These are phyloP conservation scores for Drosophila ogumai DNA, from an alignment of 1,140 invertebrate species.

Conservation along the genomic window DNA sequence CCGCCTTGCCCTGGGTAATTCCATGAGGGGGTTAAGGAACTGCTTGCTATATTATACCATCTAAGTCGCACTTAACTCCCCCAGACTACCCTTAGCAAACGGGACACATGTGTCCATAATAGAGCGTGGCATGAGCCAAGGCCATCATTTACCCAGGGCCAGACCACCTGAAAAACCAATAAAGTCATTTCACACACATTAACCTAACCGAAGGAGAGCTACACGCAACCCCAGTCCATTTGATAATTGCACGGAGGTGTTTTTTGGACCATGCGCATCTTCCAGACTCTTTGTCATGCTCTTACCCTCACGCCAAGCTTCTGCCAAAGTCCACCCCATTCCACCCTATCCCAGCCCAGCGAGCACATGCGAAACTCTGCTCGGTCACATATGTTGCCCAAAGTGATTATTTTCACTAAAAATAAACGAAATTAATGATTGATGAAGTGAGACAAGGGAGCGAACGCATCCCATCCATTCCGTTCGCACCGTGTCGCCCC, in stretches of 20 bases:
- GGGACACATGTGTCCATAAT: slow-evolving; percentile 55
- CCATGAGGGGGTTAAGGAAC: slow-evolving; percentile 23
- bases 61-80: slow-evolving; percentile 54
- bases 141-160: slow-evolving; percentile 40
- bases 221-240: slow-evolving; percentile 59
- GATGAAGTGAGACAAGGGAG: slow-evolving; percentile 81
- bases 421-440: slow-evolving; percentile 82
- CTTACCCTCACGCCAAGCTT: slow-evolving; percentile 1
- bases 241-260: slow-evolving; percentile 73
- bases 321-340: slow-evolving; percentile 5
- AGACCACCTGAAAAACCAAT: slow-evolving; percentile 63
- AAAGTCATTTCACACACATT: slow-evolving; percentile 77
- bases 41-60: slow-evolving; percentile 49
- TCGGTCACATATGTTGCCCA: slow-evolving; percentile 76
- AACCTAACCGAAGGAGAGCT: slow-evolving; percentile 41
- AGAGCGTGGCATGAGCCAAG: slow-evolving; percentile 42
- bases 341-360: slow-evolving; percentile 8
- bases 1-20: slow-evolving; percentile 12
- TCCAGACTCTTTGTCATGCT: slow-evolving; percentile 58
- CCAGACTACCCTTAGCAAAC: slow-evolving; percentile 21
- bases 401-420: slow-evolving; percentile 82
- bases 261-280: slow-evolving; percentile 49
- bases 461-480: slow-evolving; percentile 38
- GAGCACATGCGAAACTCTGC: slow-evolving; percentile 73
- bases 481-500: slow-evolving; percentile 1